These are phyloP conservation scores for Chymomyza caudatula DNA, from an alignment of 2,888 invertebrate genomes.

Conservation along the genomic window DNA sequence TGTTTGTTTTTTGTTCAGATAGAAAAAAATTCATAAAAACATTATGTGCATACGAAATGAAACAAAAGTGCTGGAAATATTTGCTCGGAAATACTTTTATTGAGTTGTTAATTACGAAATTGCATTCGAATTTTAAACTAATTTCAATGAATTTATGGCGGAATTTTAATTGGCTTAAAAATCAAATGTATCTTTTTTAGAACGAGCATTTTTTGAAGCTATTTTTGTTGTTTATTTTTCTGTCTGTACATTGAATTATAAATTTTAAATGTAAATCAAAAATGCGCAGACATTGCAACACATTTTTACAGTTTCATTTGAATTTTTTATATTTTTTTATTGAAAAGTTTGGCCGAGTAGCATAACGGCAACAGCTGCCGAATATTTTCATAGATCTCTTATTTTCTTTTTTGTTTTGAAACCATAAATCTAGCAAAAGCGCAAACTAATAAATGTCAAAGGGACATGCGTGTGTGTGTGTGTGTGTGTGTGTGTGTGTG, in stretches of 20 bases:
- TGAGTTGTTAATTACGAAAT: background rate
- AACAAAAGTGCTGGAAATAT: background rate
- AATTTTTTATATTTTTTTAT: background rate
- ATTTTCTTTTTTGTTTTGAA: conserved; percentile 10
- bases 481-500: background rate
- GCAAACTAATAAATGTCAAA: conserved; percentile 60
- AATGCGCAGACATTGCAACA: background rate
- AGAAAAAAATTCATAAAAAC: background rate
- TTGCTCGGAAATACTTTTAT: background rate
- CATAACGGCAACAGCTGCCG: background rate
- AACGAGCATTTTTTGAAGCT: no score
- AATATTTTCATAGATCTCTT: conserved; percentile 22
- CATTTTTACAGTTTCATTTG: background rate
- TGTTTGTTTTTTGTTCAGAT: background rate
- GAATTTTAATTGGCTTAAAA: background rate
- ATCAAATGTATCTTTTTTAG: background rate
- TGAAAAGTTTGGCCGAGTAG: background rate
- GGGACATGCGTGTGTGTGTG: conserved; percentile 24
- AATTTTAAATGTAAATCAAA: background rate
- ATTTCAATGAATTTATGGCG: background rate
- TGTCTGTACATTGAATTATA: background rate
- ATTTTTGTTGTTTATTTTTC: background rate
- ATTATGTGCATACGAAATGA: background rate
- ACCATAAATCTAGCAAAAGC: conserved; percentile 58
- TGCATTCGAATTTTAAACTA: background rate